phyloP scores from a whole-genome alignment of 2,113 vertebrate genomes.

The Gallinago undulata region DNA sequence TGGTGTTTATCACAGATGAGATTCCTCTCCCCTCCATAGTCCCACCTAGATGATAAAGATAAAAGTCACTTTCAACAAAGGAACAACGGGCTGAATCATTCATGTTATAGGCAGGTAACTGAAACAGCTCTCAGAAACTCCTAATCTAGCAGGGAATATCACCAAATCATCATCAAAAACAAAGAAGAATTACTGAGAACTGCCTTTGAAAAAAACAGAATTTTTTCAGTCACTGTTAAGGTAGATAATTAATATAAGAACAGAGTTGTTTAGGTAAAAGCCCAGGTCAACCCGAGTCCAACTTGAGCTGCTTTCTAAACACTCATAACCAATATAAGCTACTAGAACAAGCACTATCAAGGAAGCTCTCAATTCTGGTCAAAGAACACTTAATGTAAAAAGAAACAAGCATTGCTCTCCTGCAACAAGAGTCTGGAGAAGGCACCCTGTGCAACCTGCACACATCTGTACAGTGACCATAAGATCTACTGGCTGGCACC shows the following conservation, averaged over 20 bases:
- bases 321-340: neutral
- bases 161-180: neutral
- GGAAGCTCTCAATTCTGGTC: neutral
- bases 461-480: no score
- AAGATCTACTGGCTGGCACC: neutral
- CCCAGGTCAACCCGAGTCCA: neutral
- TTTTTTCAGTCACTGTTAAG: neutral
- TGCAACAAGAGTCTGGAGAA: neutral
- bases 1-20: neutral
- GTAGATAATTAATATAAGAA: neutral
- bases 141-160: neutral
- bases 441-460: neutral
- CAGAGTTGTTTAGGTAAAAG: neutral
- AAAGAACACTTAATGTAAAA: neutral
- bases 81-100: neutral
- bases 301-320: neutral
- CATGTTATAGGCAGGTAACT: neutral
- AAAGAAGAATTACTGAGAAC: neutral
- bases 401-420: neutral
- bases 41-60: neutral
- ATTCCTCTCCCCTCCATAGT: neutral
- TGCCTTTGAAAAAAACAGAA: neutral
- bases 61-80: neutral
- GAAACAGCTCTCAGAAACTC: neutral
- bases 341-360: neutral